Conservation (phyloP, 2,888 invertebrate species). For the Eudemis profundana region DNA sequence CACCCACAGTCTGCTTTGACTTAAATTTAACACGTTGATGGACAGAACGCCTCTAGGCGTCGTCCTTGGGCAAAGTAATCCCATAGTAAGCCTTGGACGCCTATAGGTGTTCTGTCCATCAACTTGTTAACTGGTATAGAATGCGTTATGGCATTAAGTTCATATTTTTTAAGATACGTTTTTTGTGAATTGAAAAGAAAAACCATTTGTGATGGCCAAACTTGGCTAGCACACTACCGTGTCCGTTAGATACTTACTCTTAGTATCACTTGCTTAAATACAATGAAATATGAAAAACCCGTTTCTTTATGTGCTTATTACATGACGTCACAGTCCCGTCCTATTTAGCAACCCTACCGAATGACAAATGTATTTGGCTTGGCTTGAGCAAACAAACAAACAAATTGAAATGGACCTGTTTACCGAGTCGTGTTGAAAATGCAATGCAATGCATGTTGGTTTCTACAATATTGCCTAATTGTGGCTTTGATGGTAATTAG, state of each 20-base stretch:
- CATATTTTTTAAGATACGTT: no score
- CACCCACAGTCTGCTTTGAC: no score
- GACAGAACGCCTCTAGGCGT: no score
- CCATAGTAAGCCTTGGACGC: no score
- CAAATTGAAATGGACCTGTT: slow-evolving; percentile 33
- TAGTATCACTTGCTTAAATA: background rate
- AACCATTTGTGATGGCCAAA: background rate
- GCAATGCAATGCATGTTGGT: slow-evolving; percentile 1
- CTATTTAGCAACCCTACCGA: background rate
- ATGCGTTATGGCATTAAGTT: no score
- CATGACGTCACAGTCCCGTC: slow-evolving; percentile 8
- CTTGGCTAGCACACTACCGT: background rate
- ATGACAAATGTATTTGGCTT: slow-evolving; percentile 30
- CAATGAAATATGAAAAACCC: background rate
- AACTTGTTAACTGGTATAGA: no score
- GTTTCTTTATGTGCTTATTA: background rate
- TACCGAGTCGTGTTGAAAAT: slow-evolving; percentile 12
- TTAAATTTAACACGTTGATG: no score
- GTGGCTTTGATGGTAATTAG: slow-evolving; percentile 4
- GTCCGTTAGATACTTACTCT: background rate
- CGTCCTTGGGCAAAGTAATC: no score
- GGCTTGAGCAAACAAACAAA: slow-evolving; percentile 31
- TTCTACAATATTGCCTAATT: slow-evolving; percentile 3
- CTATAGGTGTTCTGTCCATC: no score
- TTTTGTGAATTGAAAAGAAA: no score